These are phyloP conservation scores for Erebia palarica DNA, from an alignment of 2,888 invertebrate genomes.

Conservation along the genomic window DNA sequence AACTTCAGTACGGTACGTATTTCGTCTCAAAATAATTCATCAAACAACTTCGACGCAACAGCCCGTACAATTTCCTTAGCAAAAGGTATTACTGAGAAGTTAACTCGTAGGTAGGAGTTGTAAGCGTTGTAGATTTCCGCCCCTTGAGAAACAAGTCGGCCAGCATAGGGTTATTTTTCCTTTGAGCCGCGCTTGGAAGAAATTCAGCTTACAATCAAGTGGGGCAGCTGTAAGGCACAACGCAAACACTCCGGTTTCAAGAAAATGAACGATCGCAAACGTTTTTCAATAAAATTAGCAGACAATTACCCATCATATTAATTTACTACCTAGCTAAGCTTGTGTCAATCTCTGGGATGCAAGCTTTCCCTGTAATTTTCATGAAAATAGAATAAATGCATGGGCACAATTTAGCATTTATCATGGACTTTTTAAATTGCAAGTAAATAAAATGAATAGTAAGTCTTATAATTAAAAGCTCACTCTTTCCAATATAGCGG, in stretches of 20 bases:
- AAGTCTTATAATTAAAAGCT: too few relatives aligned
- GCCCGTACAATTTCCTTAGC: background rate
- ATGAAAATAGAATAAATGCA: too few relatives aligned
- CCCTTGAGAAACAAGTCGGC: slow-evolving; percentile 27
- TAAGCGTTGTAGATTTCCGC: slow-evolving; percentile 30
- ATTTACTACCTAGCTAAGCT: too few relatives aligned
- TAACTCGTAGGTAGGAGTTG: slow-evolving; percentile 25
- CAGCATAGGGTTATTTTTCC: slow-evolving; percentile 32
- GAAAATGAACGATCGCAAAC: background rate
- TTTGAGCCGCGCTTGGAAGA: slow-evolving; percentile 30
- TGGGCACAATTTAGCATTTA: background rate
- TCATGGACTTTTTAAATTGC: too few relatives aligned
- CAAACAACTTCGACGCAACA: background rate
- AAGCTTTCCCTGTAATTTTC: too few relatives aligned
- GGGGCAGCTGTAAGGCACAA: slow-evolving; percentile 26
- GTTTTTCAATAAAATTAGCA: too few relatives aligned
- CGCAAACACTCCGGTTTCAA: slow-evolving; percentile 12
- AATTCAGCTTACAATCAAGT: slow-evolving; percentile 39
- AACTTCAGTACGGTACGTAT: background rate
- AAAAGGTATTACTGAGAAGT: slow-evolving; percentile 3
- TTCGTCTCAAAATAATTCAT: background rate
- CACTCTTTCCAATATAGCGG: too few relatives aligned
- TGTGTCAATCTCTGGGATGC: too few relatives aligned
- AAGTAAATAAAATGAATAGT: too few relatives aligned
- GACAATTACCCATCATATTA: too few relatives aligned